Evolutionary conservation across 2,113 vertebrate genomes (phyloP).

Genomic region (Cololabis saira): DNA sequence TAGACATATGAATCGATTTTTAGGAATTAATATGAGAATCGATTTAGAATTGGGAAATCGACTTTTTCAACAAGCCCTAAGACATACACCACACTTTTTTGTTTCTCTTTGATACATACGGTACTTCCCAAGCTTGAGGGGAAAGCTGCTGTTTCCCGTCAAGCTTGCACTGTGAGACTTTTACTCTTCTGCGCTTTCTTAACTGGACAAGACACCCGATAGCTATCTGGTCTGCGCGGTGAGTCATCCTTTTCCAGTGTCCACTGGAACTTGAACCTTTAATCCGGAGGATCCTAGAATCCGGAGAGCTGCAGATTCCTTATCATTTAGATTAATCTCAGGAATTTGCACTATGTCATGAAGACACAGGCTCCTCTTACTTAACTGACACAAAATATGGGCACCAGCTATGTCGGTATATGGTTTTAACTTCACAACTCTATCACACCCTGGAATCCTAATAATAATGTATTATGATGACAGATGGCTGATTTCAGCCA

Average conservation of each 20-base stretch:
- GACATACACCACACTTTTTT: not conserved
- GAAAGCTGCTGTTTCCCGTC: slow-evolving; percentile 59
- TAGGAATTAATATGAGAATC: too few species aligned
- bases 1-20: too few species aligned
- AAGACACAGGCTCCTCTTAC: slow-evolving; percentile 73
- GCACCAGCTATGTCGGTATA: slow-evolving; percentile 69
- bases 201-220: slow-evolving; percentile 61
- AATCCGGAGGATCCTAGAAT: slow-evolving; percentile 79
- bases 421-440: slow-evolving; percentile 62
- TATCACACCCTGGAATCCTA: slow-evolving; percentile 72
- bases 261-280: slow-evolving; percentile 79
- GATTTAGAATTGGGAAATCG: too few species aligned
- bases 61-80: too few species aligned
- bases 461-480: slow-evolving; percentile 74
- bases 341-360: slow-evolving; percentile 78
- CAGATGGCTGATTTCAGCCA: slow-evolving; percentile 31
- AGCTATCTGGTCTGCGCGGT: slow-evolving; percentile 41
- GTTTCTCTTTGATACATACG: not conserved
- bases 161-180: slow-evolving; percentile 32
- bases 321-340: slow-evolving; percentile 78
- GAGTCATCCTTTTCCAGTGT: slow-evolving; percentile 71
- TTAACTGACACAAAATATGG: slow-evolving; percentile 65
- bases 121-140: slow-evolving; percentile 12
- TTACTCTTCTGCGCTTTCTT: slow-evolving; percentile 51
- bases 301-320: slow-evolving; percentile 82